Evolutionary conservation across 2,888 invertebrate genomes (phyloP).

Genomic region (Pandemis cinnamomeana): DNA sequence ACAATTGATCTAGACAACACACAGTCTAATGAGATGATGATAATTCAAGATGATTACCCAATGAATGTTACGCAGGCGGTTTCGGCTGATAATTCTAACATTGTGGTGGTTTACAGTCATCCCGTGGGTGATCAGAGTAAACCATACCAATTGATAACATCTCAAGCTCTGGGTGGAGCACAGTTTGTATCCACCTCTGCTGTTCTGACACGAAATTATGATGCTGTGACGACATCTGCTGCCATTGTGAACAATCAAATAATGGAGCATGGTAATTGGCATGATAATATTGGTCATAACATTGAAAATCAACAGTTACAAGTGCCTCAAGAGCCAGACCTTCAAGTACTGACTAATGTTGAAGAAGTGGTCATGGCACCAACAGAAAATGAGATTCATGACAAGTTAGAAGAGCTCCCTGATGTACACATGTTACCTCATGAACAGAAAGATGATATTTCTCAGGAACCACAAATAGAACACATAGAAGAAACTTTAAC

Average conservation of each 20-base stretch:
- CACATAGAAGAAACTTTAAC: constrained; percentile 27
- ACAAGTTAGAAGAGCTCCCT: constrained; percentile 54
- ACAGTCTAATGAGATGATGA: constrained; percentile 86
- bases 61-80: constrained; percentile 81
- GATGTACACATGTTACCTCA: constrained; percentile 53
- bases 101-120: constrained; percentile 87
- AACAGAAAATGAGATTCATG: constrained; percentile 46
- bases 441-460: constrained; percentile 45
- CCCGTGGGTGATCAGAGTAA: constrained; percentile 83
- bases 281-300: constrained; percentile 56
- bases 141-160: constrained; percentile 79
- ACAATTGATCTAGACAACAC: constrained; percentile 76
- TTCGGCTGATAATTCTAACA: constrained; percentile 83
- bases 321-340: constrained; percentile 48
- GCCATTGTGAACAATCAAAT: constrained; percentile 77
- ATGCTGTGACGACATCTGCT: constrained; percentile 73
- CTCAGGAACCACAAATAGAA: constrained; percentile 34
- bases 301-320: constrained; percentile 53
- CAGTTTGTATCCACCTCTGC: constrained; percentile 74
- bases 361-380: constrained; percentile 46
- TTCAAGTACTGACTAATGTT: constrained; percentile 47
- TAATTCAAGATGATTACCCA: constrained; percentile 85
- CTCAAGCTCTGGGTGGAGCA: constrained; percentile 65
- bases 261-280: constrained; percentile 68
- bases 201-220: constrained; percentile 75